Evolutionary conservation across 2,113 vertebrate genomes (phyloP).

Genomic region (Pseudorectes ferrugineus): DNA sequence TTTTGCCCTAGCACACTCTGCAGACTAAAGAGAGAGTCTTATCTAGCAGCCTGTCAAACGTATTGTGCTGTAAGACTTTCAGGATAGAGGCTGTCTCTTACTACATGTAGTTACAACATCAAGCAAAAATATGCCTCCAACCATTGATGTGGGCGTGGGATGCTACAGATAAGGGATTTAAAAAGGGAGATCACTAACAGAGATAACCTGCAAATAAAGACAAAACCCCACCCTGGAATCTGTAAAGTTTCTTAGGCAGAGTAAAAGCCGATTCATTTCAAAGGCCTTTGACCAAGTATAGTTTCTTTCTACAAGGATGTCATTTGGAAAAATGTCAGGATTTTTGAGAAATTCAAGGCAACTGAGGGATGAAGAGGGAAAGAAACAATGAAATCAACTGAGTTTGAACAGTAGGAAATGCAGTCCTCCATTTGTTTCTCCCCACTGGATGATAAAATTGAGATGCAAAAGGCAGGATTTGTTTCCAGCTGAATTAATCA

Average conservation of each 20-base stretch:
- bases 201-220: background rate
- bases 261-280: background rate
- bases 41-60: background rate
- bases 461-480: background rate
- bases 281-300: background rate
- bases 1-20: background rate
- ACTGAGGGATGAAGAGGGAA: background rate
- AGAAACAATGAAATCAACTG: background rate
- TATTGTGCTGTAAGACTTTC: accelerated
- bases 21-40: background rate
- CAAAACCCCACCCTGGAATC: background rate
- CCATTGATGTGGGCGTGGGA: accelerated
- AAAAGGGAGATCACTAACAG: background rate
- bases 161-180: background rate
- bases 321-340: background rate
- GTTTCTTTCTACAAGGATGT: background rate
- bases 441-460: background rate
- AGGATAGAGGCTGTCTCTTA: background rate
- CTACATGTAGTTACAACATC: background rate
- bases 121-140: background rate
- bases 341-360: background rate
- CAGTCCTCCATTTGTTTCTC: background rate
- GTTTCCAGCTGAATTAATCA: background rate
- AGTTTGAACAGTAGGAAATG: background rate
- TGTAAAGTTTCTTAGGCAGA: background rate